phyloP scores from a whole-genome alignment of 1,140 invertebrate genomes.

The Drosophila tsacasi region DNA sequence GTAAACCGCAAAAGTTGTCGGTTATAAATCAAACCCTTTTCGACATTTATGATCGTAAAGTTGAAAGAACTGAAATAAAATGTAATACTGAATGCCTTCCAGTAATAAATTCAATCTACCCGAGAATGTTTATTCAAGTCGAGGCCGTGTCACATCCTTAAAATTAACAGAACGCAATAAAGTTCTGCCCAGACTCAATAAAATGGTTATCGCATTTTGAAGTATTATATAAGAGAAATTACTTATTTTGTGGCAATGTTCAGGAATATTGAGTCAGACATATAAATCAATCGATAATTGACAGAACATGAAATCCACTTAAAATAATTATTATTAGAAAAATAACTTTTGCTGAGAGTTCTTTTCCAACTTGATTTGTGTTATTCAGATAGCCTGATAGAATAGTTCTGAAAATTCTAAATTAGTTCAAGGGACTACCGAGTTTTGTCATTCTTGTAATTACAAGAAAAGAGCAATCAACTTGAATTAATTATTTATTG shows the following conservation, averaged over 20 bases:
- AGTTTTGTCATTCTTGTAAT: slow-evolving; percentile 12
- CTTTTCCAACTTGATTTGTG: neutral
- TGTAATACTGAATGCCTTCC: slow-evolving; percentile 51
- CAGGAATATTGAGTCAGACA: slow-evolving; percentile 52
- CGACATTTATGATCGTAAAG: slow-evolving; percentile 84
- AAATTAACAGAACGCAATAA: slow-evolving; percentile 22
- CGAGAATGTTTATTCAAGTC: slow-evolving; percentile 47
- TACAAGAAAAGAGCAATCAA: slow-evolving; percentile 42
- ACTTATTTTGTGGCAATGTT: slow-evolving; percentile 56
- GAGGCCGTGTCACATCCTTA: slow-evolving; percentile 46
- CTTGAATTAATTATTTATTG: slow-evolving; percentile 73
- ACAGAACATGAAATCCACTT: neutral
- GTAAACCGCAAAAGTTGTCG: slow-evolving; percentile 69
- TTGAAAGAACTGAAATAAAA: slow-evolving; percentile 72
- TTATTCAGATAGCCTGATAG: neutral
- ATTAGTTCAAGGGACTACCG: neutral
- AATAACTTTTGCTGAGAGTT: neutral
- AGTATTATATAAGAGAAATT: slow-evolving; percentile 15
- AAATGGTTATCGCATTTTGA: slow-evolving; percentile 1
- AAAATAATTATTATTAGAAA: neutral
- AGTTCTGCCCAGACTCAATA: neutral
- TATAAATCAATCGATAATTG: slow-evolving; percentile 62
- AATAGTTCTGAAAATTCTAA: neutral
- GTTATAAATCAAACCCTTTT: slow-evolving; percentile 79
- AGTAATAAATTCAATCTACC: slow-evolving; percentile 62